phyloP scores from a whole-genome alignment of 2,113 vertebrate species.

The Pogonocichla stellata region DNA sequence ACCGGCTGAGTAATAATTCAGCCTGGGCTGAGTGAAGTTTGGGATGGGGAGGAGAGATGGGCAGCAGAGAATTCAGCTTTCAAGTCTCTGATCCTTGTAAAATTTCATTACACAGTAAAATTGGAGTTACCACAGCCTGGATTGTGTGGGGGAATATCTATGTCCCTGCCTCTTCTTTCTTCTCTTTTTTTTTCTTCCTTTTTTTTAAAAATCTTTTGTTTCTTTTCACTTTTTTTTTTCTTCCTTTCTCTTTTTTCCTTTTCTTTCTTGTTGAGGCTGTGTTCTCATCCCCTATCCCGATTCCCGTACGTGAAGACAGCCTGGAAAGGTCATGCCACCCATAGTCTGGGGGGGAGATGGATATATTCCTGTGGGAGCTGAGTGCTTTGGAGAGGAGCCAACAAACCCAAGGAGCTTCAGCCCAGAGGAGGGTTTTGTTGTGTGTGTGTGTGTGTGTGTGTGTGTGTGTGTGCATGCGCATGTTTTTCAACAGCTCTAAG shows the following conservation, averaged over 20 bases:
- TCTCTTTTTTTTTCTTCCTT: rapidly evolving
- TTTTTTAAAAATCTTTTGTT: background rate
- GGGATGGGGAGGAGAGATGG: background rate
- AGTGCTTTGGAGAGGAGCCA: constrained; percentile 75
- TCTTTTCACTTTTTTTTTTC: background rate
- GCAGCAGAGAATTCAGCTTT: background rate
- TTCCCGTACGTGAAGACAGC: constrained; percentile 57
- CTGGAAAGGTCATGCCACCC: constrained; percentile 70
- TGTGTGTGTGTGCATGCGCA: background rate
- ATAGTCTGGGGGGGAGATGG: constrained; percentile 48
- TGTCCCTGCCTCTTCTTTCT: background rate
- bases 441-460: background rate
- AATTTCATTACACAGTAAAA: constrained; percentile 57
- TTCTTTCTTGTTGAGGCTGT: background rate
- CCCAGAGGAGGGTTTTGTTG: constrained; percentile 61
- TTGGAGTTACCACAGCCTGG: background rate
- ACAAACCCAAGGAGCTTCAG: constrained; percentile 60
- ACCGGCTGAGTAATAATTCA: constrained; percentile 25
- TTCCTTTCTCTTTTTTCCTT: rapidly evolving
- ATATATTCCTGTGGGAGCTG: constrained; percentile 75
- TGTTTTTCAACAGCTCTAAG: constrained; percentile 65
- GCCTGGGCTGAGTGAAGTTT: background rate
- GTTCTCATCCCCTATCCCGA: constrained; percentile 8
- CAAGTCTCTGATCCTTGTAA: constrained; percentile 39
- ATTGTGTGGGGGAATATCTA: background rate